Evolutionary conservation across 2,113 vertebrate species (phyloP).

Genomic region (Felis catus): F.catus_Fca126_mat1.0 CM031421.1:46465001-46465500

Average conservation of each 20-base stretch:
- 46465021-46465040: not conserved
- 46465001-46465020: not conserved
- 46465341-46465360: too few relatives aligned
- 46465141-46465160: not conserved
- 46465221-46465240: not conserved
- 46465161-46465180: not conserved
- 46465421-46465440: too few relatives aligned
- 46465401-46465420: too few relatives aligned
- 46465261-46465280: not conserved
- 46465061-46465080: not conserved
- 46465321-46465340: too few relatives aligned
- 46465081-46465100: not conserved
- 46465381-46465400: too few relatives aligned
- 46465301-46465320: too few relatives aligned
- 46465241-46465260: not conserved
- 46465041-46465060: not conserved
- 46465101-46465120: not conserved
- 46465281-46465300: too few relatives aligned
- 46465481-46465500: not conserved
- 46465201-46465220: constrained; percentile 21
- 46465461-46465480: not conserved
- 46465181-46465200: not conserved
- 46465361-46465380: too few relatives aligned
- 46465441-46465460: too few relatives aligned
- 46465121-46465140: not conserved